phyloP scores from a whole-genome alignment of 2,113 vertebrate genomes.

The Polyodon spathula region DNA sequence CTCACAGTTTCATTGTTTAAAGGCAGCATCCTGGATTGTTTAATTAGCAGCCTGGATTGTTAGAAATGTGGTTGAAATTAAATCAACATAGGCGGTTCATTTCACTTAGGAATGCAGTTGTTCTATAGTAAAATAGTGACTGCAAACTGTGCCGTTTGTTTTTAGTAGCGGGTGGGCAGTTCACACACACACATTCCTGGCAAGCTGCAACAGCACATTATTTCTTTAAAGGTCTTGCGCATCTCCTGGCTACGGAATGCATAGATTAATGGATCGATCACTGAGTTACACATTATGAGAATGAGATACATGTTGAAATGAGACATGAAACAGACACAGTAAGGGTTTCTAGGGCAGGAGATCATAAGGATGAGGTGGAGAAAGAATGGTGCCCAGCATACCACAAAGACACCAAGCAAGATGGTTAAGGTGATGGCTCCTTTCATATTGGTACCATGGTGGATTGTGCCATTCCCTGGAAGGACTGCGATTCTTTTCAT shows the following conservation, averaged over 20 bases:
- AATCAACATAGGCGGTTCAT: background rate
- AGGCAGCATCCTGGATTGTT: too few species aligned
- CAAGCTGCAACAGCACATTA: constrained; percentile 69
- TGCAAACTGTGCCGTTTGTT: background rate
- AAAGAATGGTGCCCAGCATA: constrained; percentile 93
- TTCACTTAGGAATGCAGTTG: background rate
- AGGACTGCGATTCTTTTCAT: constrained; percentile 83
- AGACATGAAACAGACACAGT: constrained; percentile 93
- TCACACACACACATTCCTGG: constrained; percentile 64
- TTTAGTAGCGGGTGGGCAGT: constrained; percentile 45
- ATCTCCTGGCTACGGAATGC: constrained; percentile 90
- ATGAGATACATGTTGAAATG: constrained; percentile 95
- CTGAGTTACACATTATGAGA: constrained; percentile 91
- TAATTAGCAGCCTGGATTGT: too few species aligned
- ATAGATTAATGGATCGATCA: constrained; percentile 90
- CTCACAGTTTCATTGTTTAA: too few species aligned
- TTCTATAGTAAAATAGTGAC: background rate
- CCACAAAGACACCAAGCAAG: constrained; percentile 84
- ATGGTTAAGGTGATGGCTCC: constrained; percentile 89
- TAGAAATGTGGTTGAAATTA: background rate
- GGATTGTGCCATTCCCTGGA: constrained; percentile 65
- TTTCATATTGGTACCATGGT: constrained; percentile 85
- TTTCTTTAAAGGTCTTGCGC: constrained; percentile 89
- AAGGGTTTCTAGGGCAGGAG: constrained; percentile 84
- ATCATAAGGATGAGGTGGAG: constrained; percentile 88